Percentiles rank a stretch among this genome's conserved stretches.
phyloP scores from a whole-genome alignment of 2,113 vertebrate genomes.

The Cavia aperea region DNA sequence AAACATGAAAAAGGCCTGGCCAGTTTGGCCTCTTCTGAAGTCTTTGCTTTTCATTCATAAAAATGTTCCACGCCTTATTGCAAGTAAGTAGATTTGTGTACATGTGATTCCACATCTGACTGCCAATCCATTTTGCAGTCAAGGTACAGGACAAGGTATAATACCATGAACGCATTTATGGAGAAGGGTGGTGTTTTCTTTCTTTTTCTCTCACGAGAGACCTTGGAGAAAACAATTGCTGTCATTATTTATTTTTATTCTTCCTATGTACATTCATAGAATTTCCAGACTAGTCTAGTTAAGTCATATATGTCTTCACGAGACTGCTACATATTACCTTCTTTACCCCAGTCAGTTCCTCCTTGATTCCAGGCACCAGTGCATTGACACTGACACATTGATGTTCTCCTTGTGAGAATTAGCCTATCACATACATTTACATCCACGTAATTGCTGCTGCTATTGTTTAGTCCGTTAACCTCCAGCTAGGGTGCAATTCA shows the following conservation, averaged over 20 bases:
- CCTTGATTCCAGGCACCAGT: constrained; percentile 1
- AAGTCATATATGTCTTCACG: not conserved
- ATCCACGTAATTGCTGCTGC: constrained; percentile 66
- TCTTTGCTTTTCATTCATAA: constrained; percentile 40
- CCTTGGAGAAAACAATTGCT: constrained; percentile 10
- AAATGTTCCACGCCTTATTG: constrained; percentile 39
- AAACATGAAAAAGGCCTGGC: constrained; percentile 16
- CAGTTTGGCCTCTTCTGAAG: constrained; percentile 43
- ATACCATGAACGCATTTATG: constrained; percentile 47
- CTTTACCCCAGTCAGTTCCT: constrained; percentile 38
- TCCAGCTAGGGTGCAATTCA: constrained; percentile 70
- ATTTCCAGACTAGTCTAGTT: constrained; percentile 32
- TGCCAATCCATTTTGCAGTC: constrained; percentile 28
- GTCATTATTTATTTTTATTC: constrained; percentile 61
- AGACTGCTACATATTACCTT: not conserved
- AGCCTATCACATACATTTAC: constrained; percentile 68
- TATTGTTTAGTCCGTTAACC: constrained; percentile 69
- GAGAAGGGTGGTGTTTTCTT: constrained; percentile 22
- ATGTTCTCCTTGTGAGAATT: constrained; percentile 66
- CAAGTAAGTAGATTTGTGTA: constrained; percentile 47
- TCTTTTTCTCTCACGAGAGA: constrained; percentile 49
- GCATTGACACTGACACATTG: constrained; percentile 53
- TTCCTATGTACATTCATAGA: constrained; percentile 21
- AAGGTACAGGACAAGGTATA: constrained; percentile 47
- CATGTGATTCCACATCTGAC: not conserved